A percentile compares a stretch with the other conserved stretches of the same genome.
Conservation (phyloP, 2,797 vertebrate species). For the Columba guinea region DNA sequence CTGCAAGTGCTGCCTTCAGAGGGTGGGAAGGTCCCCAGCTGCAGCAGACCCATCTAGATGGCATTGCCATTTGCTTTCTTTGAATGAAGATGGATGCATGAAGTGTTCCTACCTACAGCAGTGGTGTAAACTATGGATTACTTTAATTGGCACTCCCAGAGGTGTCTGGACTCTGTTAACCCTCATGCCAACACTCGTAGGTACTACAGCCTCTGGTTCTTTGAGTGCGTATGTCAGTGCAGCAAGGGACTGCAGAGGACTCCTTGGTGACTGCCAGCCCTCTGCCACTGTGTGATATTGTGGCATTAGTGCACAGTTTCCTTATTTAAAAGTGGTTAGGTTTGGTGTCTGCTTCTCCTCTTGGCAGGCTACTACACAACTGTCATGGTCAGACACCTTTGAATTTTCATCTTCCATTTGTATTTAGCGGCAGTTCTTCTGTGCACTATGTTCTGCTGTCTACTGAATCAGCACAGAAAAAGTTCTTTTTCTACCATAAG, state of each 20-base stretch:
- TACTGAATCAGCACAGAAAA: background rate
- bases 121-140: background rate
- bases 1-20: background rate
- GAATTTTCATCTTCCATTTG: background rate
- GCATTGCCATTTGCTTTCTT: background rate
- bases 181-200: accelerated
- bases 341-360: background rate
- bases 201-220: background rate
- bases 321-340: background rate
- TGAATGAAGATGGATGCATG: background rate
- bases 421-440: background rate
- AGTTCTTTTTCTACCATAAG: background rate
- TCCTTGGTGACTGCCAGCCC: background rate
- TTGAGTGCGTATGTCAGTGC: accelerated
- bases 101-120: background rate
- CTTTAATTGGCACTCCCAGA: background rate
- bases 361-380: background rate
- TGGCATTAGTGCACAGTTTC: background rate
- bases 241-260: background rate
- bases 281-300: background rate
- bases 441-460: background rate
- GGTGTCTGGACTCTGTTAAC: background rate
- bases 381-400: background rate
- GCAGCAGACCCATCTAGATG: background rate
- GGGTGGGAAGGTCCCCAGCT: background rate